Percentiles rank a stretch among this genome's conserved stretches.
phyloP scores from a whole-genome alignment of 1,140 invertebrate species.

The Pantala flavescens region DNA sequence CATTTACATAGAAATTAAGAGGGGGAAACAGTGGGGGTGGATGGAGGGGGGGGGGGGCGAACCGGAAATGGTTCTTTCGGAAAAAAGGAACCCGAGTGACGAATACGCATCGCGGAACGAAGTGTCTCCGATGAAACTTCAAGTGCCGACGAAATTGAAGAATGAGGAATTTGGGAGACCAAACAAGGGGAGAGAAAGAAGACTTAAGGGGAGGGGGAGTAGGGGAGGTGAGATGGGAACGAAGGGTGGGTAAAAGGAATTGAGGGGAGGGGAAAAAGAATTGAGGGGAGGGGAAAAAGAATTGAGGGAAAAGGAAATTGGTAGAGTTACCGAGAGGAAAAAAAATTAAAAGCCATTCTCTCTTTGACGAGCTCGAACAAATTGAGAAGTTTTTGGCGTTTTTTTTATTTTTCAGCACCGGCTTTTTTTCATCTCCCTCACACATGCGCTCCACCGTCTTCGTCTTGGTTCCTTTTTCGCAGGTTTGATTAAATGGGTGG shows the following conservation, averaged over 20 bases:
- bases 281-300: background rate
- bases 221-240: too few species aligned
- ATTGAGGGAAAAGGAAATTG: background rate
- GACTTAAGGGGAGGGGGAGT: background rate
- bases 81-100: background rate
- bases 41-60: background rate
- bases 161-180: background rate
- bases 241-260: background rate
- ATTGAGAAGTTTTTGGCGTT: background rate
- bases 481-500: background rate
- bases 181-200: too few species aligned
- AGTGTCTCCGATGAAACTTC: background rate
- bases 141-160: background rate
- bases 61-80: background rate
- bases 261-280: background rate
- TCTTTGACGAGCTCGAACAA: constrained; percentile 5
- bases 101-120: constrained; percentile 3
- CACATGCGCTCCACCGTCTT: background rate
- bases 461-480: background rate
- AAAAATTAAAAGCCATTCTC: background rate
- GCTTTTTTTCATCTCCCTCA: background rate
- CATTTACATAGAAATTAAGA: background rate
- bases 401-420: background rate
- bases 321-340: background rate
- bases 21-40: background rate